Evolutionary conservation across 2,113 vertebrate genomes (phyloP).

Genomic region (Nothoprocta perdicaria): DNA sequence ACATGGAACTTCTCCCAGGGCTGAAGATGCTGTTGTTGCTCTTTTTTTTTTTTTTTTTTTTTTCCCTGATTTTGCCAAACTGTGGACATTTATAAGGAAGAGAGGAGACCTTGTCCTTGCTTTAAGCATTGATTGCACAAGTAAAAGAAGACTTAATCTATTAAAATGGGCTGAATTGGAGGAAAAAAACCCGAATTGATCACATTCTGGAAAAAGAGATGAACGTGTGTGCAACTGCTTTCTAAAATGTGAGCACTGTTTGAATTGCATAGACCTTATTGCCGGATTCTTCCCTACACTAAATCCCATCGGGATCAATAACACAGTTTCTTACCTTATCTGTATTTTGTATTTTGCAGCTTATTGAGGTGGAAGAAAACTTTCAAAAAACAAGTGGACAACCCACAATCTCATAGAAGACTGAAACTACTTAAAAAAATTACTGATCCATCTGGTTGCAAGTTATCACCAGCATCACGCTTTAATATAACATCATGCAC

Average conservation of each 20-base stretch:
- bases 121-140: not conserved
- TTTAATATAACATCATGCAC: not conserved
- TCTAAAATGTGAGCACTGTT: not conserved
- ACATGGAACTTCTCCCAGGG: not conserved
- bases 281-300: not conserved
- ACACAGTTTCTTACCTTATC: not conserved
- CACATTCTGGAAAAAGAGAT: not conserved
- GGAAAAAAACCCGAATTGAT: not conserved
- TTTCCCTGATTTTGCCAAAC: not conserved
- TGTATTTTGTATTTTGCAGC: not conserved
- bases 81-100: not conserved
- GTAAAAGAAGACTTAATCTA: not conserved
- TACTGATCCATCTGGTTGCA: not conserved
- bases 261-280: not conserved
- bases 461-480: not conserved
- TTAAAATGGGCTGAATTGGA: not conserved
- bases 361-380: not conserved
- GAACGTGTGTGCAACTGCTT: not conserved
- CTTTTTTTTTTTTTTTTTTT: not conserved
- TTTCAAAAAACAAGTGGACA: not conserved
- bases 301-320: not conserved
- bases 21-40: not conserved
- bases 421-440: not conserved
- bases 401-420: not conserved
- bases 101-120: accelerated